These are phyloP conservation scores for Dryoscopus gambensis DNA, from an alignment of 2,113 vertebrate species.

Conservation along the genomic window DNA sequence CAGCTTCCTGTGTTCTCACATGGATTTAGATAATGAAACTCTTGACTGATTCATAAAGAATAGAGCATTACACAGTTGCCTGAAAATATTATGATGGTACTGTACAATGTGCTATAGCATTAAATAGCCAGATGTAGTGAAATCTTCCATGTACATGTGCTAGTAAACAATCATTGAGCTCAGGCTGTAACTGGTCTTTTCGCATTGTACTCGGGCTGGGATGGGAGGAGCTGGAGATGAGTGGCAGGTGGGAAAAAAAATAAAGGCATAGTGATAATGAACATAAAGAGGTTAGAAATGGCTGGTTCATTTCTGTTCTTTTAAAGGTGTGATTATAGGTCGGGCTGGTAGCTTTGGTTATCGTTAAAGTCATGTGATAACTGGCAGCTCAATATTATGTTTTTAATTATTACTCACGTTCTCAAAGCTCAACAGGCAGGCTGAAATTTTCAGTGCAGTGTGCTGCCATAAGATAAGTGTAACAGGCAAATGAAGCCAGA, in stretches of 20 bases:
- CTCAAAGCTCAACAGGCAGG: neutral
- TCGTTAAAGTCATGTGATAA: neutral
- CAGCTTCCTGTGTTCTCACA: slow-evolving; percentile 79
- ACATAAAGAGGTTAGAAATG: neutral
- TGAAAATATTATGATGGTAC: neutral
- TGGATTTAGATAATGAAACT: slow-evolving; percentile 67
- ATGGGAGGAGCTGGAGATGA: neutral
- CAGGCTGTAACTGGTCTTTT: neutral
- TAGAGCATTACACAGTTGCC: neutral
- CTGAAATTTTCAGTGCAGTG: neutral
- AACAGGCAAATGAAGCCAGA: neutral
- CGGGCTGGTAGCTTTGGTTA: neutral
- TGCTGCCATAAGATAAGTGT: neutral
- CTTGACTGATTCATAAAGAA: slow-evolving; percentile 41
- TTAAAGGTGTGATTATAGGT: neutral
- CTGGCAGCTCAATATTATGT: neutral
- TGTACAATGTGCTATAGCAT: neutral
- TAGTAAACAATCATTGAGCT: neutral
- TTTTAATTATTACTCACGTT: neutral
- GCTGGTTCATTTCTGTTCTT: neutral
- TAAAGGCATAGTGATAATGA: neutral
- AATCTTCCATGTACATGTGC: neutral
- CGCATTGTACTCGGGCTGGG: neutral
- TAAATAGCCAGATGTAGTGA: neutral
- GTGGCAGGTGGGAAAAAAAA: neutral